Base-by-base conservation (phyloP, 2,797 vertebrate genomes). In the Triplophysa bombifrons region DNA sequence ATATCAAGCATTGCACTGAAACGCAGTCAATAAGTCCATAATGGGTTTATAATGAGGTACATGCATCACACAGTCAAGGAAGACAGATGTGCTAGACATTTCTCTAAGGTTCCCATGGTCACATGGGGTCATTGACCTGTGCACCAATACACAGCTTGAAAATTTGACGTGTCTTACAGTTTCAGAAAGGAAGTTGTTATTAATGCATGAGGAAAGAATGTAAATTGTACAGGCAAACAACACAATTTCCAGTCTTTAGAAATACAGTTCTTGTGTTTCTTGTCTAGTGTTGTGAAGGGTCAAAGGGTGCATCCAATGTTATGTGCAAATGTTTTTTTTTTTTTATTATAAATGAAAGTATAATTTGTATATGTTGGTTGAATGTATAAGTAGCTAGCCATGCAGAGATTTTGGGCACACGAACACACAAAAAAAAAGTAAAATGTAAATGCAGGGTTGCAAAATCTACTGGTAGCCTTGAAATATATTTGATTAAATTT, bases 1-100 rank as follows among this genome's bases (percentile, higher is more conserved):
- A 66, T 19, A 72, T 63, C 7, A 63, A 16, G 55, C 53, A 34
- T 70, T 82, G 58, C 38, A 50, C 65, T 50, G 58, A 78, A 25
- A 25, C 48, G 6, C 56, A 55, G 65, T 25, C 48, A 74, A 51
- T 2, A 30, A 55, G 14, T 2, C 38, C 30, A 41, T 58, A 61
- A 68, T 50, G 38, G 8, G n/a, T 44, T 67, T 66, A 41, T n/a
- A 63, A 48, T 72, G 41, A 60, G 50, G 22, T 30, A 13, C 22
- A 38, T 58, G 11, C 34, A 44, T 53, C 7, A 3, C 27, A 19
- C 22, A 9, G 63, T 46, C 16, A 27, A 46, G 11, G 16, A 27
- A 44, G 25, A 9, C 65, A 20, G 19, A 60, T 38, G 44, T 61
- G 13, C 20, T 12, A n/a, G 38, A 20, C 16, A 8, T 55, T 50